These are phyloP conservation scores for Gallinago media DNA, from an alignment of 2,113 vertebrate species.

Conservation along the genomic window DNA sequence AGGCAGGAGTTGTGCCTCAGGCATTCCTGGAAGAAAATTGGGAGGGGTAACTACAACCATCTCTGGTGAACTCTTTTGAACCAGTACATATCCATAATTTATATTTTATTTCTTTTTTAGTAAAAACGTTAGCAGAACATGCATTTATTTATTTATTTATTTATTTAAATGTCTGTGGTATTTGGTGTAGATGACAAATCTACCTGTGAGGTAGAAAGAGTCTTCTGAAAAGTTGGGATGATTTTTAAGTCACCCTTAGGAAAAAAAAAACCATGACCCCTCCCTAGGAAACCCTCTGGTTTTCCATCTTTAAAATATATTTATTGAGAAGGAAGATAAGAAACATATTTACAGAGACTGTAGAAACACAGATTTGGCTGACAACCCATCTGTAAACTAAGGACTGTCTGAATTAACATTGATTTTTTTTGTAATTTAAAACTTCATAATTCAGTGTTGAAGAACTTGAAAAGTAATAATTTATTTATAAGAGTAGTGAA, in stretches of 20 bases:
- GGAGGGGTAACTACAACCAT: background rate
- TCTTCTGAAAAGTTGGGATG: background rate
- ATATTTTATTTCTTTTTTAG: background rate
- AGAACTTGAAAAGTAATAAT: background rate
- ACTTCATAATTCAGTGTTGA: conserved; percentile 35
- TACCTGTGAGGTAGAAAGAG: background rate
- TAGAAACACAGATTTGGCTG: background rate
- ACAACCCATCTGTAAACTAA: background rate
- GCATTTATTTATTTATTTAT: background rate
- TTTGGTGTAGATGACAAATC: background rate
- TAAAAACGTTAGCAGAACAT: background rate
- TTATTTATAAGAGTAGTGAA: background rate
- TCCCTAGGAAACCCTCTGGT: background rate
- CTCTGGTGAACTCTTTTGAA: background rate
- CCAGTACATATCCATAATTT: conserved; percentile 59
- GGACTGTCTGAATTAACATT: background rate
- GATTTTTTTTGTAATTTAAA: conserved; percentile 47
- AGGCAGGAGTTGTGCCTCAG: conserved; percentile 21
- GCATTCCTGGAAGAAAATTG: conserved; percentile 18
- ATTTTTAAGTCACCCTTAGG: background rate
- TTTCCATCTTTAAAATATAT: background rate
- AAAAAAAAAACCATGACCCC: background rate
- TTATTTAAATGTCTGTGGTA: background rate
- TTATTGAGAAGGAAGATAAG: background rate
- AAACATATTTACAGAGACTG: background rate